phyloP scores from a whole-genome alignment of 2,113 vertebrate genomes.

The Pavo muticus region DNA sequence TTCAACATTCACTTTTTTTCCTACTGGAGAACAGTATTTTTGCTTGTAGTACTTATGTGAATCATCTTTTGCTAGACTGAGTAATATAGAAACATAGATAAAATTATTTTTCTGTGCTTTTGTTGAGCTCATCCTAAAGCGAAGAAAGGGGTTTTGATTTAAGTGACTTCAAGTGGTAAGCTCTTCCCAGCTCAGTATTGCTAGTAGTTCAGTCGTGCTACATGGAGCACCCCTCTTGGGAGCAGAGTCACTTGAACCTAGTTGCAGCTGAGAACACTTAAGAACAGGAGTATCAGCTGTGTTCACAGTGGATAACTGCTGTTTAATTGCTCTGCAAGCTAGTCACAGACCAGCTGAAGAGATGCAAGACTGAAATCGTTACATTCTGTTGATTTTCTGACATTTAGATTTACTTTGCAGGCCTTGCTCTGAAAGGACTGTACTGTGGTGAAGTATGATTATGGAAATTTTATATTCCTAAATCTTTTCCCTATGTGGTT shows the following conservation, averaged over 20 bases:
- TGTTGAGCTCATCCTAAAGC: conserved; percentile 4
- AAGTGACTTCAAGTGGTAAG: conserved; percentile 39
- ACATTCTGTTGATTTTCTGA: neutral
- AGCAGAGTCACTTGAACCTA: conserved; percentile 22
- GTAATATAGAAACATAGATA: neutral
- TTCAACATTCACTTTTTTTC: conserved; percentile 12
- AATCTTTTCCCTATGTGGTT: neutral
- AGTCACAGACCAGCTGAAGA: conserved; percentile 27
- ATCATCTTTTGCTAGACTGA: neutral
- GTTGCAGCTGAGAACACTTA: conserved; percentile 52
- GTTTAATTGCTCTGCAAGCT: conserved; percentile 70
- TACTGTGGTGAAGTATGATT: neutral
- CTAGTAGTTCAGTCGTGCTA: neutral
- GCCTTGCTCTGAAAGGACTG: neutral
- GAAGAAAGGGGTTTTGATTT: conserved; percentile 26
- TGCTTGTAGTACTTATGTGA: accelerated
- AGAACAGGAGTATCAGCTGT: conserved; percentile 69
- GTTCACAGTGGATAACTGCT: conserved; percentile 25
- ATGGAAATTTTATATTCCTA: conserved; percentile 2
- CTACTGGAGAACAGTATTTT: neutral
- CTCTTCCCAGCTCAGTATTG: conserved; percentile 17
- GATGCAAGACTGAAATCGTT: neutral
- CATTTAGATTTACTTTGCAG: neutral
- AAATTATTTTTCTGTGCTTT: neutral
- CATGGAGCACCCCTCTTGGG: conserved; percentile 19